These are phyloP conservation scores for Pristionchus arcanus DNA, from an alignment of 2,888 invertebrate species.

Conservation along the genomic window DNA sequence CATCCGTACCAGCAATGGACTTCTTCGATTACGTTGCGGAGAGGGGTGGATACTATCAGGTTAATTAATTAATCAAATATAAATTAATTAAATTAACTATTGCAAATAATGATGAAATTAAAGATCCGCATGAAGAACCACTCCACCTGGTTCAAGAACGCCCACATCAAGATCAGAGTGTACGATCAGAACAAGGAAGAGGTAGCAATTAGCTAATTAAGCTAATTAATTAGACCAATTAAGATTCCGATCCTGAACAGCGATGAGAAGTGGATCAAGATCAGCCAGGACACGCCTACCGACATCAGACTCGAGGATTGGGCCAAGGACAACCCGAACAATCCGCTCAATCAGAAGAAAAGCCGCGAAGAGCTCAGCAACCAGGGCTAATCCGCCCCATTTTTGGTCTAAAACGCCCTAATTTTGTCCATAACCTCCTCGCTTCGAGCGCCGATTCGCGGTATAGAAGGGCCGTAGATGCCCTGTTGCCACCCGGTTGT, in stretches of 20 bases:
- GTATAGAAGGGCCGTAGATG: neutral
- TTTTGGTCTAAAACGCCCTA: neutral
- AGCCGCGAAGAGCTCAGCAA: neutral
- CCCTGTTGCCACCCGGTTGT: neutral
- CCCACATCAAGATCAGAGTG: constrained; percentile 15
- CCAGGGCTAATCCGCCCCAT: neutral
- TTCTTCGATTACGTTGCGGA: constrained; percentile 65
- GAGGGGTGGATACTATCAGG: constrained; percentile 64
- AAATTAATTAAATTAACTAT: neutral
- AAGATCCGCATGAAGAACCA: constrained; percentile 54
- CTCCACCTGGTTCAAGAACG: constrained; percentile 49
- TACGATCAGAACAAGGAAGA: constrained; percentile 54
- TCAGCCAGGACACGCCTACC: neutral
- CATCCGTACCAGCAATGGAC: constrained; percentile 63
- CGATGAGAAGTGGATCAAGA: constrained; percentile 68
- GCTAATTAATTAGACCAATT: neutral
- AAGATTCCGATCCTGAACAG: constrained; percentile 58
- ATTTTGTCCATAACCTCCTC: neutral
- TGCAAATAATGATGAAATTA: neutral
- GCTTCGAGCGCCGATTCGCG: neutral
- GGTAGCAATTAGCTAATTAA: neutral
- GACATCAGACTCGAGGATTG: constrained; percentile 54
- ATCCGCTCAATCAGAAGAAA: constrained; percentile 51
- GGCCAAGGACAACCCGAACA: constrained; percentile 54
- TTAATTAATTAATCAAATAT: neutral